Base-by-base conservation (phyloP, 2,113 vertebrate genomes). In the Syrrhaptes paradoxus region DNA sequence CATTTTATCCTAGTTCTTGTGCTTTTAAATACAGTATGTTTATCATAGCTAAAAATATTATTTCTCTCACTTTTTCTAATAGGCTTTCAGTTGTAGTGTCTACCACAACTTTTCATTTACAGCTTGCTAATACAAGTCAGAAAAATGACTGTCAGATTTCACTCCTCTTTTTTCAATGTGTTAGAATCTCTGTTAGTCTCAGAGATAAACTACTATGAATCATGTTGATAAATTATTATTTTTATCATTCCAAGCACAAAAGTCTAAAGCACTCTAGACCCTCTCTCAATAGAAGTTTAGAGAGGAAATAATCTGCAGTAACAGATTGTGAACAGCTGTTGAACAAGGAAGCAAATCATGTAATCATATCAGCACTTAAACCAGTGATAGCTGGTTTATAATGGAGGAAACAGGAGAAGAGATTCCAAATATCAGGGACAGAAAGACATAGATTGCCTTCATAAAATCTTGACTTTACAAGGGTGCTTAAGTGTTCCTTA, bases 321-420 rank as follows among this genome's bases (percentile, higher is more conserved):
- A 85, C 57, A 87, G 77, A 76, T 43, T 95, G 67, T 75, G 88
- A 97, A 91, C 78, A 95, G 86, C 86, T 95, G 93, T 93, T 94
- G 93, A 94, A 89, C 88, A 88, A 95, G 66, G 86, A 96, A 90
- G 46, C 9, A 94, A 95, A 90, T 92, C 57, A 67, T 71, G 45
- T 91, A 84, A 94, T 92, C 79, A 54, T 78, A 94, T 88, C 80
- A 96, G 51, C 84, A 93, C 72, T 95, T 96, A 95, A 96, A 95
- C 67, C 22, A 59, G 59, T 75, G 51, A 91, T 89, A 86, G 32
- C 34, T 95, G 58, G 87, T 90, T 95, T 96, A 61, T 57, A 95
- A 86, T n/a, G 20, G 72, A 67, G 51, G 55, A 84, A 94, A 85
- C 45, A 89, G 59, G 58, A 84, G 38, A 83, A 95, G 86, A 88